Base-by-base conservation (phyloP, 2,888 invertebrate species). In the Drosophila pseudotakahashii region DNA sequence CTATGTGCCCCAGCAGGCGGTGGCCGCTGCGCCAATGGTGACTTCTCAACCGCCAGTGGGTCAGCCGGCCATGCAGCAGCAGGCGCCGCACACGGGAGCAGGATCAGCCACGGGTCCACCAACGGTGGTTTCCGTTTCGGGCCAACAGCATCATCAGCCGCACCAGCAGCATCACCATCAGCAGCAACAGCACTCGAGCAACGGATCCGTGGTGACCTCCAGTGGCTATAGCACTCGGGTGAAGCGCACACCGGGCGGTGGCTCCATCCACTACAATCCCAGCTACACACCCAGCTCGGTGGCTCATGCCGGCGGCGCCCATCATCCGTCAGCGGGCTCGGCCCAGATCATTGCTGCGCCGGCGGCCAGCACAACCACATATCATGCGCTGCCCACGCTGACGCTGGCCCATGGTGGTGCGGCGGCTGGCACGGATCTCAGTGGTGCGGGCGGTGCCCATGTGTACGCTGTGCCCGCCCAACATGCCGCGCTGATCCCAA, bases 391-490 rank as follows among this genome's bases (percentile, higher is more conserved):
- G 69, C 91, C 90, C 58, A 89, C 90, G 57, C 81, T 90, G 11
- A 86, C 90, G 16, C 69, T 91, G 67, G 87, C 90, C 59, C 81
- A 85, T 51, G 79, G 89, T 48, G 82, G 88, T 39, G 81, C 84
- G 51, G 81, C 82, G 47, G 73, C 81, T 36, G 81, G 79, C 45
- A 55, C 75, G 76, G 90, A 90, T 89, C 88, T 90, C 82, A 88
- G 78, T 70, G 83, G 79, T 19, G 79, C 81, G 41, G 75, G 82
- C 34, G 84, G 88, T 59, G 87, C 91, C 10, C 89, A 91, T 53
- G 90, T 92, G 82, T 92, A 92, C 71, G 90, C 92, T 63, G 80
- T 92, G 79, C 91, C 92, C 30, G 77, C 88, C 13, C 92, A 91
- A 74, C 91, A 91, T 60, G 90, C 79, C 44, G 87, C 92, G 26